Percentiles rank a stretch among this genome's conserved stretches.
These are phyloP conservation scores for Mallotus villosus DNA, from an alignment of 2,797 vertebrate species.

Conservation along the genomic window DNA sequence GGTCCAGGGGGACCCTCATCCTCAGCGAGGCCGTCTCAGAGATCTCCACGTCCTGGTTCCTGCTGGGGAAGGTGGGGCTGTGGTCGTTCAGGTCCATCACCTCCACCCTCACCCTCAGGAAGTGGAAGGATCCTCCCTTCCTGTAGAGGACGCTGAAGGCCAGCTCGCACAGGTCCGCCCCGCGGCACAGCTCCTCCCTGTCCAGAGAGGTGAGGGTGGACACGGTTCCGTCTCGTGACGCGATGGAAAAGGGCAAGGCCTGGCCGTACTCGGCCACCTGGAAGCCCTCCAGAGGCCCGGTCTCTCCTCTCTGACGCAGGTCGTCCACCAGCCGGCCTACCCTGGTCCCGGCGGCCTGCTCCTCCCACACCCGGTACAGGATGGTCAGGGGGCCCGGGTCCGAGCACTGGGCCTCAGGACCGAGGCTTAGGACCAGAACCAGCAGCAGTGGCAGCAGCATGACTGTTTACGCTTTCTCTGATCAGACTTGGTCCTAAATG, in stretches of 20 bases:
- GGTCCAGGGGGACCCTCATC: constrained; percentile 87
- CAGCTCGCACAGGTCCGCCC: constrained; percentile 81
- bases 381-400: constrained; percentile 58
- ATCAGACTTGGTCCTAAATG: constrained; percentile 4
- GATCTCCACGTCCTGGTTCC: constrained; percentile 87
- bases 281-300: constrained; percentile 72
- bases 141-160: constrained; percentile 85
- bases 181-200: constrained; percentile 86
- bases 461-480: constrained; percentile 16
- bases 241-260: constrained; percentile 79
- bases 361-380: constrained; percentile 83
- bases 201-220: constrained; percentile 82
- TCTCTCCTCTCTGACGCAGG: constrained; percentile 72
- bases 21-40: constrained; percentile 83
- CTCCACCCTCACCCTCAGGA: constrained; percentile 85
- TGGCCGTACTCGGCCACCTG: constrained; percentile 83
- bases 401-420: constrained; percentile 31
- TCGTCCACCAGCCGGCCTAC: constrained; percentile 82
- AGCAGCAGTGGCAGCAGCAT: constrained; percentile 52
- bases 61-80: constrained; percentile 80
- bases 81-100: constrained; percentile 91
- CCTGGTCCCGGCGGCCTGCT: constrained; percentile 79
- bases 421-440: constrained; percentile 41
- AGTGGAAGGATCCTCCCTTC: constrained; percentile 72
- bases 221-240: constrained; percentile 74